Conservation (phyloP, 37 sponge, comb jelly and placozoan species). For the Diacarnus erythraeanus region DNA sequence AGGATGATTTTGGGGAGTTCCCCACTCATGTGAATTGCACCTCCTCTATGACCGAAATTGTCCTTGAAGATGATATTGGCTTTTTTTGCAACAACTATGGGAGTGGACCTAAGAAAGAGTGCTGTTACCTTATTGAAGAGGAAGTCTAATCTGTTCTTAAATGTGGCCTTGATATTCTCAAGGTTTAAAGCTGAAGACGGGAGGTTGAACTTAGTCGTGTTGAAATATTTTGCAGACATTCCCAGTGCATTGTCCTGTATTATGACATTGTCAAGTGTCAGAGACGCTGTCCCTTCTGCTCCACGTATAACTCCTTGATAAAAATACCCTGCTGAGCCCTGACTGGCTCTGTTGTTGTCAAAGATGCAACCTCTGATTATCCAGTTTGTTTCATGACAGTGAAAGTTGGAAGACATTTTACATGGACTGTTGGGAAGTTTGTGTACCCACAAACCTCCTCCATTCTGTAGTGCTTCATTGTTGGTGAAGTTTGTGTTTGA, state of each 20-base stretch:
- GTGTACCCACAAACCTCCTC: background rate
- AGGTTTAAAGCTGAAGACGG: background rate
- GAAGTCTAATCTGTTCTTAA: background rate
- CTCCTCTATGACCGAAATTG: background rate
- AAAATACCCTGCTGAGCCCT: background rate
- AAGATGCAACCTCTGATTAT: background rate
- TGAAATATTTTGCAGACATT: too few species aligned
- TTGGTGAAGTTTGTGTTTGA: background rate
- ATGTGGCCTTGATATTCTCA: background rate
- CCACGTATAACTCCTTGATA: too few species aligned
- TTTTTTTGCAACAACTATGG: background rate
- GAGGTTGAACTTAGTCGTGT: too few species aligned
- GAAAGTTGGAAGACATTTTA: background rate
- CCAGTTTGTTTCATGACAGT: background rate
- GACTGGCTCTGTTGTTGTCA: background rate
- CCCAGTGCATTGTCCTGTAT: background rate
- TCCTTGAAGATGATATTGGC: background rate
- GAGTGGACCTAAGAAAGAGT: background rate
- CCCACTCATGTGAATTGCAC: background rate
- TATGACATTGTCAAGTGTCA: background rate
- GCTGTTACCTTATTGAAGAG: background rate
- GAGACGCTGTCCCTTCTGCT: background rate
- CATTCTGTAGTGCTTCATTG: background rate
- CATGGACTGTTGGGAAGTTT: background rate
- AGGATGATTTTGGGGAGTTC: background rate